Evolutionary conservation across 1,140 invertebrate species (phyloP), one percentile per base, ranked within the genome.

Genomic region (Zaprionus inermis): DNA sequence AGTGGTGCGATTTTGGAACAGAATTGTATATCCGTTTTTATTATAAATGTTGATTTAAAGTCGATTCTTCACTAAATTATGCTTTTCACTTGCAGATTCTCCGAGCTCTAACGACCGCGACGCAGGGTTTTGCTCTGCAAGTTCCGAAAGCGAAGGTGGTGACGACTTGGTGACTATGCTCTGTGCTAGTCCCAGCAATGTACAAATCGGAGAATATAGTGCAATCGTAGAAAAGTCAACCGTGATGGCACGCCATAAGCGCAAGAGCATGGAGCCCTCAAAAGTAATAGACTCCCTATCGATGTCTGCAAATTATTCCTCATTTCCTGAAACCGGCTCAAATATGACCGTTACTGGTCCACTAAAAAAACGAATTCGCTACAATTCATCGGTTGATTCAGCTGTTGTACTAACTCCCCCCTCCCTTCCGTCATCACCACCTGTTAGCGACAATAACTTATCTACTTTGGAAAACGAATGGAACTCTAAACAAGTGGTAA

Each of bases 201-300:
- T 94, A 46, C 94, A 95, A 41, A 96, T 95, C 20, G 96, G 96
- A 76, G 96, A 97, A 92, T 96, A 96, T 55, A 93, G 96, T 2
- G 94, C 96, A 16, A 12, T 28, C 49, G 36, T 94, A 95, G 11
- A 94, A 95, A 93, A 93, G 16, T 93, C 96, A 5, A 95, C 96
- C 41, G 94, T 94, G 1, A 91, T 95, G 51, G 38, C 93, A 52
- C 94, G 95, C 68, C 94, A 94, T 82, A 96, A 96, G 88, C 92
- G 96, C 24, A 96, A 96, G 74, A 93, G 95, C 61, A 94, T 95
- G 11, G 96, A 97, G 65, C 95, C 96, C 0, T 93, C 95, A 78
- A 83, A 91, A 64, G 82, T 92, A 0, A 76, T 91, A 30, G 83
- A 76, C 11, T 44, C 82, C 18, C 16, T 12, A 24, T 18, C n/a